These are phyloP conservation scores for Biston stratarius DNA, from an alignment of 2,888 invertebrate genomes.

Conservation along the genomic window DNA sequence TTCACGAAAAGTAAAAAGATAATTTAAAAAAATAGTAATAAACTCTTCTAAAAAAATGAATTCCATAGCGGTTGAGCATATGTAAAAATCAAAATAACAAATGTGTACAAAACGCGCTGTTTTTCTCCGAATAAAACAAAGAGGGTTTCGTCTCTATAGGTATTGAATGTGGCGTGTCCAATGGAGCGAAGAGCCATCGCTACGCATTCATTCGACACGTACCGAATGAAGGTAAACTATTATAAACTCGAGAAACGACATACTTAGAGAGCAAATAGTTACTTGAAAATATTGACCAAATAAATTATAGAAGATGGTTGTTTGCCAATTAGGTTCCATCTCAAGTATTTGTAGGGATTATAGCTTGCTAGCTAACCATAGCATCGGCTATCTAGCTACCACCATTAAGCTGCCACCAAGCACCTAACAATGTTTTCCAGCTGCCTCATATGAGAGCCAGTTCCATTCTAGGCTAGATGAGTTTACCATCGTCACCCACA, in stretches of 20 bases:
- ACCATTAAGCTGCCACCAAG: too few relatives aligned
- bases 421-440: too few relatives aligned
- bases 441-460: too few relatives aligned
- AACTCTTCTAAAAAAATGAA: background rate
- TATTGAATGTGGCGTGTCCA: slow-evolving; percentile 12
- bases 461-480: too few relatives aligned
- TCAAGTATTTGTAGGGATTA: background rate
- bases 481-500: too few relatives aligned
- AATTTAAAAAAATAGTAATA: background rate
- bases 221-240: slow-evolving; percentile 6
- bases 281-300: slow-evolving; percentile 10
- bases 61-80: background rate
- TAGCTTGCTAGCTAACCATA: too few relatives aligned
- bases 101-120: slow-evolving; percentile 18
- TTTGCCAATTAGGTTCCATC: background rate
- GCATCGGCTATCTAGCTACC: too few relatives aligned
- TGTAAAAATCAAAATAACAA: background rate
- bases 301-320: background rate
- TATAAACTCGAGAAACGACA: slow-evolving; percentile 1
- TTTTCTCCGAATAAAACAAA: slow-evolving; percentile 18
- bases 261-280: too few relatives aligned
- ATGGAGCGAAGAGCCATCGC: slow-evolving; percentile 16
- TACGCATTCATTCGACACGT: slow-evolving; percentile 12
- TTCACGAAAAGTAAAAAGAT: background rate
- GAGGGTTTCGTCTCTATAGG: background rate